phyloP scores from a whole-genome alignment of 1,140 invertebrate species.

The Drosophila erecta region DNA sequence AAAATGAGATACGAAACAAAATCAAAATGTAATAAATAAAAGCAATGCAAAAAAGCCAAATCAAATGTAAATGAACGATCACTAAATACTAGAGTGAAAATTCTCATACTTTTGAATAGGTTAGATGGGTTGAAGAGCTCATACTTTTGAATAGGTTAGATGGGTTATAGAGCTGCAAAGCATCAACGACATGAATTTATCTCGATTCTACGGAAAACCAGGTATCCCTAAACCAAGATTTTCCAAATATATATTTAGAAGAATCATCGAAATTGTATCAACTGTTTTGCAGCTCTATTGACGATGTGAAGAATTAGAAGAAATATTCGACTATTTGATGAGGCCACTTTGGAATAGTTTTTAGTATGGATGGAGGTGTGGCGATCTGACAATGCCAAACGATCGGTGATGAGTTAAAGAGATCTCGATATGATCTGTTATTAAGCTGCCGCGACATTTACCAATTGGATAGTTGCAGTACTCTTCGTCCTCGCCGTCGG shows the following conservation, averaged over 20 bases:
- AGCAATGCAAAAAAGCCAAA: slow-evolving; percentile 20
- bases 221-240: too few species aligned
- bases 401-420: slow-evolving; percentile 1
- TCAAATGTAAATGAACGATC: slow-evolving; percentile 23
- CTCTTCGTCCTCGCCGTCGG: slow-evolving; percentile 57
- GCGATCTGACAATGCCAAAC: background rate
- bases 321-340: background rate
- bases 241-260: too few species aligned
- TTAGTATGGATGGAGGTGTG: slow-evolving; percentile 2
- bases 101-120: too few species aligned
- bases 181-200: background rate
- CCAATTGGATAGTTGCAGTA: slow-evolving; percentile 31
- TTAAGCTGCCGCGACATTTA: slow-evolving; percentile 33
- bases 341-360: background rate
- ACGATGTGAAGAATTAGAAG: background rate
- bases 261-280: background rate
- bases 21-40: slow-evolving; percentile 11
- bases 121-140: too few species aligned
- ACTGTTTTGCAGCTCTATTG: background rate
- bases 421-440: background rate
- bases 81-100: background rate
- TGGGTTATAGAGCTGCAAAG: slow-evolving; percentile 1
- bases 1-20: slow-evolving; percentile 24
- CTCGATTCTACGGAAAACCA: too few species aligned
- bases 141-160: too few species aligned